Evolutionary conservation across 2,113 vertebrate species (phyloP), one percentile per base, ranked within the genome.

Genomic region (Megaleporinus macrocephalus): DNA sequence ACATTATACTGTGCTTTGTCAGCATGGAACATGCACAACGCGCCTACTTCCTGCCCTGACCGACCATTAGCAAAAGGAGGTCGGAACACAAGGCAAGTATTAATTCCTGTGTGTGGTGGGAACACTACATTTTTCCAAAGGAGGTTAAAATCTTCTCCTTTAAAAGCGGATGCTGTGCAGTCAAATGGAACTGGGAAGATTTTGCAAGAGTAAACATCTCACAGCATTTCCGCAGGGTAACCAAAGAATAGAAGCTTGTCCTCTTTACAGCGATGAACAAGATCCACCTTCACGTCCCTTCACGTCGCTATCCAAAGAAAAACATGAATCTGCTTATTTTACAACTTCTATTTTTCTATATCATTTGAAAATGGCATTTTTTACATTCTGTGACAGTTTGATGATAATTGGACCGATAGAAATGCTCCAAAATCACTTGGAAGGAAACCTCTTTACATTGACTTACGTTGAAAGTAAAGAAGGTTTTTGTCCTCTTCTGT

Each of bases 41-140:
- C n/a, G 26, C 44, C 69, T 16, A 59, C 78, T 70, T 79, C 78
- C 65, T 57, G 66, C 30, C 24, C 33, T 30, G 22, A 51, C 30
- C 71, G 71, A 79, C 14, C 49, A 78, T 69, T 78, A 69, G 44
- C 29, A 33, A 69, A 55, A 10, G 49, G 47, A 24, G 13, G 33
- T 61, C 15, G 76, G 29, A n/a, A 78, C 63, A 66, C 44, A 53
- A 59, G 62, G 26, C 29, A 44, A 27, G 13, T 44, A 68, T 55
- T 78, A 78, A 68, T 53, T 62, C 27, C 44, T 29, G 26, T 7
- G 18, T 41, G 22, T 18, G 2, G 62, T 15, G 30, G 65, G 29
- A 22, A 33, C 18, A n/a, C 0, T n/a, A 20, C 30, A 44, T 51
- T 68, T 61, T 24, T 13, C 4, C 47, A 36, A 18, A 14, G 18